A percentile compares a stretch with the other conserved stretches of the same genome.
phyloP scores from a whole-genome alignment of 2,888 invertebrate species.

The Drosophila anceps region DNA sequence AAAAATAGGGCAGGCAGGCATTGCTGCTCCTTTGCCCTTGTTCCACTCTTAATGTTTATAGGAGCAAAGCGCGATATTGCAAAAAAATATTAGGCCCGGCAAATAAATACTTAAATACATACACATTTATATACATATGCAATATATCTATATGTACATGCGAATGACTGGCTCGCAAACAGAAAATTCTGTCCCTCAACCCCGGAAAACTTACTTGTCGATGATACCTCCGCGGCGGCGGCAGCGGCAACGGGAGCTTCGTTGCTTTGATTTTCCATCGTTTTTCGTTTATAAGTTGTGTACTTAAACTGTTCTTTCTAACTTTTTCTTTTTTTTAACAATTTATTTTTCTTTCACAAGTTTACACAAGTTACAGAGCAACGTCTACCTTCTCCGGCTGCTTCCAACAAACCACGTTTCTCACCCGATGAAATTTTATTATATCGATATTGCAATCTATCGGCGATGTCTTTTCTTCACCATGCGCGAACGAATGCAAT shows the following conservation, averaged over 20 bases:
- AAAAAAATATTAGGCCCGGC: slow-evolving; percentile 42
- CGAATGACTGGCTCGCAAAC: slow-evolving; percentile 41
- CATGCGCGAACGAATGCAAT: slow-evolving; percentile 13
- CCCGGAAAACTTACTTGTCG: slow-evolving; percentile 83
- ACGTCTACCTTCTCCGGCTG: slow-evolving; percentile 80
- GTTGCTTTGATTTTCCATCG: slow-evolving; percentile 82
- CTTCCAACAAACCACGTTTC: slow-evolving; percentile 81
- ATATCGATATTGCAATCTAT: slow-evolving; percentile 50
- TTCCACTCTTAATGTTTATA: slow-evolving; percentile 45
- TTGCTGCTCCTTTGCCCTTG: slow-evolving; percentile 67
- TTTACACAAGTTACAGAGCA: slow-evolving; percentile 79
- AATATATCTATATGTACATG: slow-evolving; percentile 25
- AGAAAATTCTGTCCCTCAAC: slow-evolving; percentile 45
- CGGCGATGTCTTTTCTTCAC: slow-evolving; percentile 11
- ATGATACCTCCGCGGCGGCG: slow-evolving; percentile 84
- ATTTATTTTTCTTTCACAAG: slow-evolving; percentile 68
- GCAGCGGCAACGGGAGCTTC: slow-evolving; percentile 77
- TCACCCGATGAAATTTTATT: slow-evolving; percentile 46
- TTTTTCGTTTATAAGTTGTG: slow-evolving; percentile 71
- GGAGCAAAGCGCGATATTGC: slow-evolving; percentile 29
- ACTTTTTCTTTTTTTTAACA: slow-evolving; percentile 58
- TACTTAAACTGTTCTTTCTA: slow-evolving; percentile 64
- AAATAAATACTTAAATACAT: slow-evolving; percentile 35
- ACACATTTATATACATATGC: slow-evolving; percentile 31
- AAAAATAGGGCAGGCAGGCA: slow-evolving; percentile 19